These are phyloP conservation scores for Willowsia nigromaculata DNA, from an alignment of 2,888 invertebrate genomes.

Conservation along the genomic window DNA sequence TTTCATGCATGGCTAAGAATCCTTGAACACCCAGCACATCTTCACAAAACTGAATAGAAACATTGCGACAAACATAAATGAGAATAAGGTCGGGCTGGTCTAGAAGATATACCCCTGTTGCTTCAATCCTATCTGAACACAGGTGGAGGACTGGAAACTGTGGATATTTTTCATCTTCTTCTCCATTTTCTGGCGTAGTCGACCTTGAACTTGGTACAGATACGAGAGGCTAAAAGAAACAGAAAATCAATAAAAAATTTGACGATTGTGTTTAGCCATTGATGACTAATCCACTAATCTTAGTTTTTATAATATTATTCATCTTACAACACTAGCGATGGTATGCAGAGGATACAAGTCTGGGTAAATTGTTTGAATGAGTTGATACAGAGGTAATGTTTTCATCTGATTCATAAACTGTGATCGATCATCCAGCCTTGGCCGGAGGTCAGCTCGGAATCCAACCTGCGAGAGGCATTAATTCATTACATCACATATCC, in stretches of 20 bases:
- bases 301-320: not conserved
- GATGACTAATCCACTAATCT: too few relatives aligned
- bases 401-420: slow-evolving; percentile 97
- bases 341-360: slow-evolving; percentile 93
- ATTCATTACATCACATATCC: too few relatives aligned
- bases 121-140: slow-evolving; percentile 87
- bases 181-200: slow-evolving; percentile 65
- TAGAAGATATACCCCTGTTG: slow-evolving; percentile 92
- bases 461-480: too few relatives aligned
- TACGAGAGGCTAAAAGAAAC: slow-evolving; percentile 60
- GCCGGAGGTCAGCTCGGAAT: slow-evolving; percentile 92
- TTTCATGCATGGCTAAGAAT: slow-evolving; percentile 87
- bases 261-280: too few relatives aligned
- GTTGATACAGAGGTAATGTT: slow-evolving; percentile 88
- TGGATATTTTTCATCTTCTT: slow-evolving; percentile 74
- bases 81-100: slow-evolving; percentile 92
- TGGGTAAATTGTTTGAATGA: slow-evolving; percentile 94
- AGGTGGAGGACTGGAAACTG: slow-evolving; percentile 90
- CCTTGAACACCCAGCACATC: slow-evolving; percentile 89
- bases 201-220: slow-evolving; percentile 65
- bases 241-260: too few relatives aligned
- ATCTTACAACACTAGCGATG: slow-evolving; percentile 83
- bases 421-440: slow-evolving; percentile 95
- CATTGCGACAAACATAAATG: slow-evolving; percentile 90
- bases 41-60: slow-evolving; percentile 87